Base-by-base conservation (phyloP, 2,797 vertebrate species). In the Parauchenoglanis ngamensis region DNA sequence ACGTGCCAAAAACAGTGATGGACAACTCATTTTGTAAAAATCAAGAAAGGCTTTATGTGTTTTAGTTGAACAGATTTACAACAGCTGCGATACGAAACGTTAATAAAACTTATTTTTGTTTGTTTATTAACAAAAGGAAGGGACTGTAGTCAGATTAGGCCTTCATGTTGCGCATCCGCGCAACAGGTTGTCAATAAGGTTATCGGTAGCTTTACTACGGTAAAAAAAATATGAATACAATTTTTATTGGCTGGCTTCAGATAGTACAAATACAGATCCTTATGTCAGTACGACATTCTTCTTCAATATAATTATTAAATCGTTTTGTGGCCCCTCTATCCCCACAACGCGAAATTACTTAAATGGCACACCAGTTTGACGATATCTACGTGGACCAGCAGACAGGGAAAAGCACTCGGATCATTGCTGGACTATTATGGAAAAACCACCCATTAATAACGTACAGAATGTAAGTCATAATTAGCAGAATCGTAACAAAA, bases 301-400 rank as follows among this genome's bases (percentile, higher is more conserved):
- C 88, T 92, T 91, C 94, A 94, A 95, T 95, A 94, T 93, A 93
- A 95, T 54, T 54, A 73, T 73, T 97, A 95, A 96, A 95, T 95
- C 96, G 96, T 97, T 97, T 96, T 94, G 93, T 96, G 94, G 96
- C 97, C 93, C 95, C 96, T 93, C 88, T 28, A 28, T 52, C 25
- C 17, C 6, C 46, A 54, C 46, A 76, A 52, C 25, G 7, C 4
- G 12, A 76, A 52, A 13, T 23, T 49, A 97, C 96, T 96, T 97
- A 97, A 95, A 95, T 95, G 96, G 96, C 96, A 94, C 92, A 95
- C 91, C 96, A 96, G 96, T 93, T 93, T 93, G 90, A 88, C 89
- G 91, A 92, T 77, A 86, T 91, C 92, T 87, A 86, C 86, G 91
- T 94, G 67, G 86, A 85, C 85, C 91, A 89, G 88, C 54, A 88